Evolutionary conservation across 2,113 vertebrate species (phyloP).

Genomic region (Orycteropus afer): DNA sequence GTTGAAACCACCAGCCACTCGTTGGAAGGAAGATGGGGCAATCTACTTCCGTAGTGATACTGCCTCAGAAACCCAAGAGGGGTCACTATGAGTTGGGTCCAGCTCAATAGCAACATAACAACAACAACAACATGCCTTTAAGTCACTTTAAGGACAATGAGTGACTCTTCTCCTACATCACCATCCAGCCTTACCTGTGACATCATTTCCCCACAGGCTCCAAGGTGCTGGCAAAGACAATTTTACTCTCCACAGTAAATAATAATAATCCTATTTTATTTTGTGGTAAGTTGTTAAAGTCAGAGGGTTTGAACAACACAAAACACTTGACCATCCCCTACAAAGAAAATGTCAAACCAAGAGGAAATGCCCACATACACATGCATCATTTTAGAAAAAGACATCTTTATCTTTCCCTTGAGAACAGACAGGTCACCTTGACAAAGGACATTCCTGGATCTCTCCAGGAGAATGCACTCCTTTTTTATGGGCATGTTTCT

Average conservation of each 20-base stretch:
- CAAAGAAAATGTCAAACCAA: neutral
- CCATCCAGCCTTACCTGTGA: neutral
- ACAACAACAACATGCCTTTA: too few relatives aligned
- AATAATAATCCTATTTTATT: slow-evolving; percentile 20
- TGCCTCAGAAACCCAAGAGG: too few relatives aligned
- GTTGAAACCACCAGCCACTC: too few relatives aligned
- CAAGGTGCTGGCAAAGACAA: neutral
- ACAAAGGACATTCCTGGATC: slow-evolving; percentile 35
- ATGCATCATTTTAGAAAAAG: neutral
- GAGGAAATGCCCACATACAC: neutral
- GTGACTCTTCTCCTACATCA: neutral
- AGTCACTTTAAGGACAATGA: neutral
- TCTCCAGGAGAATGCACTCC: neutral
- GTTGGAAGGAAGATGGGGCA: too few relatives aligned
- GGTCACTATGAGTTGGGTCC: too few relatives aligned
- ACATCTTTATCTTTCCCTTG: neutral
- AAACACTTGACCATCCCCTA: neutral
- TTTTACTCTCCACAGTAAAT: neutral
- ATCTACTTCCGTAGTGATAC: too few relatives aligned
- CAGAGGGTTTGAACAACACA: neutral
- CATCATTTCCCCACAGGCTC: neutral
- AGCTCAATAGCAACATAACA: too few relatives aligned
- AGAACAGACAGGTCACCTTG: slow-evolving; percentile 56
- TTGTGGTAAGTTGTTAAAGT: neutral
- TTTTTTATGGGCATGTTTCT: slow-evolving; percentile 14